Base-by-base conservation (phyloP, 2,888 invertebrate genomes). In the Drosophila austrosaltans region DNA sequence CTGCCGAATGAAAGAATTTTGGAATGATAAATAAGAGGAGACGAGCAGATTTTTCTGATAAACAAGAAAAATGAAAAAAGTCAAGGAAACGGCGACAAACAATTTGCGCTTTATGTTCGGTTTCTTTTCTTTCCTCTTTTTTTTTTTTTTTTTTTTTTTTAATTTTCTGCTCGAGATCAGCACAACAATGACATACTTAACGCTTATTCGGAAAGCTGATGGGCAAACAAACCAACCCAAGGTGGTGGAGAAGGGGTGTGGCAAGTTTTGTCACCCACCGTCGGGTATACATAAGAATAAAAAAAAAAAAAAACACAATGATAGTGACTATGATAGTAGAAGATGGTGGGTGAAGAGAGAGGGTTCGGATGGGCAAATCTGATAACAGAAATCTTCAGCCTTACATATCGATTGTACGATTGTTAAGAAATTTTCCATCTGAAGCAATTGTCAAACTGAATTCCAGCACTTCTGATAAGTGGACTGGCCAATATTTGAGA, bases 141-240 rank as follows among this genome's bases (percentile, higher is more conserved):
- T 3, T 63, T 68, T 69, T 58, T 39, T 56, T 36, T 39, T 39
- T 3, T 63, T 68, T 69, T 58, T 39, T 56, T 58, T 62, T 66
- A 65, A 54, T 71, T 80, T 72, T 71, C 65, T 57, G 70, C 63
- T 58, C 66, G 69, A 76, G 71, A 62, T 61, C 74, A 81, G 72
- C 66, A 64, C 75, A 81, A 85, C 89, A 89, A 85, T 86, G 78
- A 54, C 75, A 86, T 76, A 85, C 85, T 85, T 85, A 88, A 88
- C 88, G 89, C 85, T 42, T 75, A 71, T 85, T 82, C 69, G 82
- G 82, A 79, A 87, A 79, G 75, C 79, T 68, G 74, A 69, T 75
- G 82, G 66, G 72, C 59, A 75, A 65, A 53, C 69, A 75, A 75
- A 69, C 66, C 10, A 12, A 69, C 66, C 25, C 12, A 66, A 28